These are phyloP conservation scores for Bubo bubo DNA, from an alignment of 2,113 vertebrate species.

Conservation along the genomic window DNA sequence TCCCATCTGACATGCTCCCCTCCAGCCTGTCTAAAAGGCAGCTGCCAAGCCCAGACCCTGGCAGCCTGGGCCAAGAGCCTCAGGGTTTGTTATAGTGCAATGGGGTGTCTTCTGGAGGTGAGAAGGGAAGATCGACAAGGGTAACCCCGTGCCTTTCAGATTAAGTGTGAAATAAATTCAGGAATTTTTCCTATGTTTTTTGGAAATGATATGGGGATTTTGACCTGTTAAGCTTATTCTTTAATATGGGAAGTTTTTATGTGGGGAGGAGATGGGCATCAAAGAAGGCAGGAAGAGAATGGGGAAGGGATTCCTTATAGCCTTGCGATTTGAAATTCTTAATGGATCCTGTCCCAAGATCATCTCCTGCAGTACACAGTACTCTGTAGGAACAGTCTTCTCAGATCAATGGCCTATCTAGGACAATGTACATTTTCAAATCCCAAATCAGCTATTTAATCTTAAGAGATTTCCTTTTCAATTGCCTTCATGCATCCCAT, in stretches of 20 bases:
- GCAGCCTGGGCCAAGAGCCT: not conserved
- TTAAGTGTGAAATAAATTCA: not conserved
- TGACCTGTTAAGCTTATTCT: not conserved
- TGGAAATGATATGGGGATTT: not conserved
- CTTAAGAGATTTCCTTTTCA: slow-evolving; percentile 16
- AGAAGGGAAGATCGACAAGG: not conserved
- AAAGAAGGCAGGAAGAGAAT: not conserved
- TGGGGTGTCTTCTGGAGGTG: not conserved
- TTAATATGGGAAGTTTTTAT: not conserved
- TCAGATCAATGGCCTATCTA: not conserved
- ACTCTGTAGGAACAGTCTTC: not conserved
- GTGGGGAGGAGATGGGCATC: fast-evolving
- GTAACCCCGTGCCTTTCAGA: not conserved
- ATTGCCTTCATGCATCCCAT: not conserved
- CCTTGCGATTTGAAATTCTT: not conserved
- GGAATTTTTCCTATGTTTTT: not conserved
- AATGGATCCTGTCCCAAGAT: not conserved
- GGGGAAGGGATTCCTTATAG: not conserved
- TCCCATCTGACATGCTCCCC: fast-evolving
- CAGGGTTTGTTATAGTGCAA: not conserved
- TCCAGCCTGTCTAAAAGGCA: not conserved
- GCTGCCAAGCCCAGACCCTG: not conserved
- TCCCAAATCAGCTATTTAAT: not conserved
- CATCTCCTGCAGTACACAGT: not conserved
- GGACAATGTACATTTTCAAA: not conserved